phyloP scores from a whole-genome alignment of 1,140 invertebrate species.

The Drosophila sechellia region DNA sequence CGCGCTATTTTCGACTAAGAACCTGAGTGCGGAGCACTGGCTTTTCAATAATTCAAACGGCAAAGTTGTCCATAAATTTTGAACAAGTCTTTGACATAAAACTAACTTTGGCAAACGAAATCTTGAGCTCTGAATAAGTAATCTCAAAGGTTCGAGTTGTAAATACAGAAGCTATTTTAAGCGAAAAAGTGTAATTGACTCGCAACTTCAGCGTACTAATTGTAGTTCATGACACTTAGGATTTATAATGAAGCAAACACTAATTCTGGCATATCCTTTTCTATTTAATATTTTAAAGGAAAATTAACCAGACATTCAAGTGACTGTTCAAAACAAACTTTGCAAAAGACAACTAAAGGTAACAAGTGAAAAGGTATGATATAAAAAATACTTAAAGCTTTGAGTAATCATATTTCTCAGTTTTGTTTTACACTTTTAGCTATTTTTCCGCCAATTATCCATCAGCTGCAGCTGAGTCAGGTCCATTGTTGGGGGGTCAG shows the following conservation, averaged over 20 bases:
- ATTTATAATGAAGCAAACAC: neutral
- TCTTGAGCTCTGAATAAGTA: neutral
- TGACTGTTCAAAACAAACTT: neutral
- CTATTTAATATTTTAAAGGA: neutral
- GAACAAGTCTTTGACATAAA: slow-evolving; percentile 41
- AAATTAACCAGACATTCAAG: neutral
- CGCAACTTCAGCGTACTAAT: neutral
- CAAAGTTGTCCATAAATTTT: slow-evolving; percentile 32
- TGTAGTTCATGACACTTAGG: neutral
- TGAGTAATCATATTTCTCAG: too few relatives aligned
- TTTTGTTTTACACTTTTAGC: slow-evolving; percentile 2
- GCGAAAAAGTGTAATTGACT: slow-evolving; percentile 2
- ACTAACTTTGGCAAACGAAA: slow-evolving; percentile 30
- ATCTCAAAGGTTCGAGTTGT: slow-evolving; percentile 8
- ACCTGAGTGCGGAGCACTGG: slow-evolving; percentile 2
- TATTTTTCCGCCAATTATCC: slow-evolving; percentile 22
- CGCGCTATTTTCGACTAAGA: neutral
- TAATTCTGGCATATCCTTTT: neutral
- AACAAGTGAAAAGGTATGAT: too few relatives aligned
- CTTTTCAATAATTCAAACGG: slow-evolving; percentile 44
- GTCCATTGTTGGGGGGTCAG: slow-evolving; percentile 26
- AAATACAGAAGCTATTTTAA: slow-evolving; percentile 4
- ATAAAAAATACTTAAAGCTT: too few relatives aligned
- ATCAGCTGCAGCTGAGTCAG: slow-evolving; percentile 43
- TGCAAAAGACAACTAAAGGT: neutral